Conservation (phyloP, 2,888 invertebrate species). For the Eupithecia subumbrata region DNA sequence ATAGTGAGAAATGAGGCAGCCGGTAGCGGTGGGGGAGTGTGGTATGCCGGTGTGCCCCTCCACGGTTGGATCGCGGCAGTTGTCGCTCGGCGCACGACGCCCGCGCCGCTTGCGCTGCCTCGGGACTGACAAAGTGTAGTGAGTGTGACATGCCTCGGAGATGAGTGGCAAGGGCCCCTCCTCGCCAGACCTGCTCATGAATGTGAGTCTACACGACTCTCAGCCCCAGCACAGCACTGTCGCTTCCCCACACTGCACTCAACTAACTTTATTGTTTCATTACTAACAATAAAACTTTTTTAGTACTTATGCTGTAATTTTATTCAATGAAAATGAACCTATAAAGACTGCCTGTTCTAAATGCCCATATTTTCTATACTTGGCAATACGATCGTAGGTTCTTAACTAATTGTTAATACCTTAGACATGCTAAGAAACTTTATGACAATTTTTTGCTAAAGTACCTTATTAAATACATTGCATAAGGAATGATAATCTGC, state of each 20-base stretch:
- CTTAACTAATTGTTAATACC: background rate
- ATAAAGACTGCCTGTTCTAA: background rate
- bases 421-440: background rate
- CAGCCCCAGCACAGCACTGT: background rate
- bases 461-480: background rate
- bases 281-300: conserved; percentile 32
- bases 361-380: background rate
- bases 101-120: conserved; percentile 64
- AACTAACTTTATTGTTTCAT: conserved; percentile 10
- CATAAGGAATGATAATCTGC: background rate
- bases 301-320: conserved; percentile 9
- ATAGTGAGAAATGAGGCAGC: conserved; percentile 84
- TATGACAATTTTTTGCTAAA: background rate
- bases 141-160: conserved; percentile 77
- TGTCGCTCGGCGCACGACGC: conserved; percentile 77
- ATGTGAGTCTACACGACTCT: conserved; percentile 71
- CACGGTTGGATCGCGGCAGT: conserved; percentile 65
- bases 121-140: conserved; percentile 69
- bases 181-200: conserved; percentile 83
- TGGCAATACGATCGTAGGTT: background rate
- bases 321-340: conserved; percentile 7
- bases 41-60: conserved; percentile 52
- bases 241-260: conserved; percentile 7
- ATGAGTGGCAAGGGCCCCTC: conserved; percentile 81
- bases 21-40: conserved; percentile 82